Base-by-base conservation (phyloP, 2,888 invertebrate genomes). In the Lasioglossum pauxillum region DNA sequence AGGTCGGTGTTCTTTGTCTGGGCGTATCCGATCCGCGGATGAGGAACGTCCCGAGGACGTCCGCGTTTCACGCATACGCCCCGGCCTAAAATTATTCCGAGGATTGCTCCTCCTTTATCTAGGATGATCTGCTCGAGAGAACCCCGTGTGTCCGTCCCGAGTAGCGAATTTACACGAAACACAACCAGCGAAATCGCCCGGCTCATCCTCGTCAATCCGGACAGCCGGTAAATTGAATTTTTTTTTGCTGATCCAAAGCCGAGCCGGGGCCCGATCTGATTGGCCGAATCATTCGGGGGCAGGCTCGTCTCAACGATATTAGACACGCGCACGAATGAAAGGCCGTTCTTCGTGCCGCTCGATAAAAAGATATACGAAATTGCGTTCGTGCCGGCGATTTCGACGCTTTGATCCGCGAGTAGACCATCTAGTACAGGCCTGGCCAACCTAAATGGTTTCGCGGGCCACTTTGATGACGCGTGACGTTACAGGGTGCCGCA, bases 201-300 rank as follows among this genome's bases (percentile, higher is more conserved):
- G 82, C 82, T 90, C 85, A 86, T 91, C 86, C 89, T 89, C 88
- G 88, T 91, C 91, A 91, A 85, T 82, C 86, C 83, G 86, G 93
- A 93, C 93, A 93, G 91, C 89, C 86, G 88, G 92, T 88, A 92
- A 93, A 93, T 93, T 93, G 92, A 93, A 93, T 93, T 90, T 89
- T 90, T 89, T 86, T 67, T 41, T 31, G 27, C 27, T 2, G 31
- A 16, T 31, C n/a, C 53, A 23, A 53, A 12, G 60, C n/a, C 60
- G 27, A 14, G 60, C 0, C 12, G 57, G 0, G n/a, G 12, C 5
- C 31, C 5, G 31, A 60, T 60, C 31, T 5, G 57, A 41, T 27
- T 12, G 60, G 57, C 14, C 41, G 38, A 69, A 35, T 69, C 67
- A 35, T 69, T 69, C 67, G 67, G 35, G 67, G 67, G 31, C 19